A percentile compares a stretch with the other conserved stretches of the same genome.
These are phyloP conservation scores for Indicator maculatus DNA, from an alignment of 2,113 vertebrate genomes.

Conservation along the genomic window DNA sequence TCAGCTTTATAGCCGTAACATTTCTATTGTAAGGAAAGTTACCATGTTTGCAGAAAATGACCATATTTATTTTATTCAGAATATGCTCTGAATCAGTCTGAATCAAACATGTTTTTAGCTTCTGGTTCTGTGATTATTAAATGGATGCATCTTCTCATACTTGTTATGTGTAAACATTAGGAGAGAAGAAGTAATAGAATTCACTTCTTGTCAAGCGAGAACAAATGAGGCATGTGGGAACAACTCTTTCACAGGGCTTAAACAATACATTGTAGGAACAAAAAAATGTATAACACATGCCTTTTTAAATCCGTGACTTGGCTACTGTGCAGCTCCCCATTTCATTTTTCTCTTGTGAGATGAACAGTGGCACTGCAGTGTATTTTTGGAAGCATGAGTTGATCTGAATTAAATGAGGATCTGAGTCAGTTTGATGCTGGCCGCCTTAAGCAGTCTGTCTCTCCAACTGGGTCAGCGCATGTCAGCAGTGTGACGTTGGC, in stretches of 20 bases:
- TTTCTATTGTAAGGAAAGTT: background rate
- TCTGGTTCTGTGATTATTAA: slow-evolving; percentile 7
- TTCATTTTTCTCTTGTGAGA: slow-evolving; percentile 13
- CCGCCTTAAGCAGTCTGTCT: slow-evolving; percentile 42
- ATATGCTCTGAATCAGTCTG: background rate
- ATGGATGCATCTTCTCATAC: background rate
- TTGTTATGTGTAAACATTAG: slow-evolving; percentile 1
- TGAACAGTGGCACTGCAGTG: slow-evolving; percentile 24
- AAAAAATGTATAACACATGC: slow-evolving; percentile 15
- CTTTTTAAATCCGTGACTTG: slow-evolving; percentile 36
- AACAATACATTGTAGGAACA: slow-evolving; percentile 5
- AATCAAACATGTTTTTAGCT: background rate
- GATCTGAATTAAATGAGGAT: slow-evolving; percentile 60
- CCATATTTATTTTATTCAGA: background rate
- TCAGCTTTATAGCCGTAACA: background rate
- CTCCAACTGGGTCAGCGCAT: slow-evolving; percentile 58
- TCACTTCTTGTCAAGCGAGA: background rate
- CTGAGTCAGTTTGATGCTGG: slow-evolving; percentile 64
- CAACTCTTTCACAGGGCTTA: slow-evolving; percentile 6
- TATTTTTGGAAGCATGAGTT: slow-evolving; percentile 37
- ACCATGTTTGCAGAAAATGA: background rate
- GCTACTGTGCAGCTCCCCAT: slow-evolving; percentile 26
- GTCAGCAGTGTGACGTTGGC: background rate
- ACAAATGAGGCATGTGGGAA: slow-evolving; percentile 33
- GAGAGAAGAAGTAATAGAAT: background rate